These are phyloP conservation scores for Tursiops truncatus DNA, from an alignment of 2,113 vertebrate species.

Conservation along the genomic window DNA sequence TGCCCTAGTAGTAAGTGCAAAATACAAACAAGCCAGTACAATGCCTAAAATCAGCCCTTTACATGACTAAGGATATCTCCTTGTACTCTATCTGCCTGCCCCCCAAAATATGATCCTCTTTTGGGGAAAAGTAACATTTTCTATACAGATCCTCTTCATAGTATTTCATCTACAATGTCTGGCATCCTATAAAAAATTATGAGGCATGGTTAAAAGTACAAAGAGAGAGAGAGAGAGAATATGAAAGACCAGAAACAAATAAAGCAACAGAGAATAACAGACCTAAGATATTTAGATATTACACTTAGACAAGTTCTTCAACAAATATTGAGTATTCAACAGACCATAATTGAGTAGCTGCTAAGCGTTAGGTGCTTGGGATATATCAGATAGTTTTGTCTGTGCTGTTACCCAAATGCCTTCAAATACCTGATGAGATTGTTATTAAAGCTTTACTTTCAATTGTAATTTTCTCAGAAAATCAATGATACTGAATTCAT, in stretches of 20 bases:
- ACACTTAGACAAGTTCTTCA: background rate
- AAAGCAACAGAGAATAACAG: constrained; percentile 1
- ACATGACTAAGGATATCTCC: background rate
- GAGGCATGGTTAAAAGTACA: background rate
- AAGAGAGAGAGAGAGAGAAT: background rate
- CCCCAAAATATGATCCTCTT: background rate
- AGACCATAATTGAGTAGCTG: background rate
- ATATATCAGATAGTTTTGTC: background rate
- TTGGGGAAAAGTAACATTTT: background rate
- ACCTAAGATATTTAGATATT: constrained; percentile 1
- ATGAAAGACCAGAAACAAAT: background rate
- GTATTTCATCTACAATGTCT: background rate
- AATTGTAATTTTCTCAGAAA: constrained; percentile 16
- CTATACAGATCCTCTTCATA: background rate
- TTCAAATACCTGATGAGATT: background rate
- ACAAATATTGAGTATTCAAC: background rate
- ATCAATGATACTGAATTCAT: background rate
- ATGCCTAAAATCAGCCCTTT: background rate
- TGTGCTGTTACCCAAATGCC: background rate
- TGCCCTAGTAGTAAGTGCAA: background rate
- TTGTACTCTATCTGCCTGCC: background rate
- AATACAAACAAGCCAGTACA: background rate
- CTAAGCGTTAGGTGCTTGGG: background rate
- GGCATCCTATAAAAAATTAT: background rate
- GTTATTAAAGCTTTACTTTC: constrained; percentile 39